Percentiles rank a stretch among this genome's conserved stretches.
Evolutionary conservation across 35 echinoderm and acorn worm genomes (phyloP).

Genomic region (Lytechinus pictus): DNA sequence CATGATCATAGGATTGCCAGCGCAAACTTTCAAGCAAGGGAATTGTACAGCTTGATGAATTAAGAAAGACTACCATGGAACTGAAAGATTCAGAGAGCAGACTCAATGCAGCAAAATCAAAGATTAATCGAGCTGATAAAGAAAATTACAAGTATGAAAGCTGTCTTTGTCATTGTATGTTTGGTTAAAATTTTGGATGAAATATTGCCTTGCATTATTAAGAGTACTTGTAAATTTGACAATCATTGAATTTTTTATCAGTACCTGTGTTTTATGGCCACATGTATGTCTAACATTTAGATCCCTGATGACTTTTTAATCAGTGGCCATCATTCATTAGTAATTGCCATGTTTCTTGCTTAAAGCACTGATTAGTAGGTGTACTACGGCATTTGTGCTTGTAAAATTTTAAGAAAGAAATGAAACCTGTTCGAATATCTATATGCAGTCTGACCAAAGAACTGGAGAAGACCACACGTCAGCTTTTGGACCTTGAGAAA

Average conservation of each 20-base stretch:
- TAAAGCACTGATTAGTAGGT: too few species aligned
- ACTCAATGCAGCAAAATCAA: constrained; percentile 29
- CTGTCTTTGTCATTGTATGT: not conserved
- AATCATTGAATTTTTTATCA: too few species aligned
- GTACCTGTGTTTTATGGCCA: too few species aligned
- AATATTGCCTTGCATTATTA: too few species aligned
- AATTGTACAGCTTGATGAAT: not conserved
- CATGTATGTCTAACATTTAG: too few species aligned
- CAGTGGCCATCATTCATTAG: too few species aligned
- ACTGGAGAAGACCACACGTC: constrained; percentile 22
- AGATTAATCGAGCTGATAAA: not conserved
- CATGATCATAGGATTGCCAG: not conserved
- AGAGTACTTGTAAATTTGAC: too few species aligned
- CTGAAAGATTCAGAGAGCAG: constrained; percentile 21
- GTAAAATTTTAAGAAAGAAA: not conserved
- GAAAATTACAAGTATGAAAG: constrained; percentile 11
- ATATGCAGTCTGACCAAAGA: constrained; percentile 40
- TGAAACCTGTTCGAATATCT: not conserved
- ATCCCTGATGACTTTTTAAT: too few species aligned
- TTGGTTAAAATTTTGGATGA: too few species aligned
- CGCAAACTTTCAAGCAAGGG: not conserved
- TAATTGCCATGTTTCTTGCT: too few species aligned
- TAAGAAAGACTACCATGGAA: not conserved
- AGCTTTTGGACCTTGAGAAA: constrained; percentile 30
- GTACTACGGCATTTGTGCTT: not conserved